A percentile compares a stretch with the other conserved stretches of the same genome.
Evolutionary conservation across 2,888 invertebrate species (phyloP).

Genomic region (Pammene fasciana): DNA sequence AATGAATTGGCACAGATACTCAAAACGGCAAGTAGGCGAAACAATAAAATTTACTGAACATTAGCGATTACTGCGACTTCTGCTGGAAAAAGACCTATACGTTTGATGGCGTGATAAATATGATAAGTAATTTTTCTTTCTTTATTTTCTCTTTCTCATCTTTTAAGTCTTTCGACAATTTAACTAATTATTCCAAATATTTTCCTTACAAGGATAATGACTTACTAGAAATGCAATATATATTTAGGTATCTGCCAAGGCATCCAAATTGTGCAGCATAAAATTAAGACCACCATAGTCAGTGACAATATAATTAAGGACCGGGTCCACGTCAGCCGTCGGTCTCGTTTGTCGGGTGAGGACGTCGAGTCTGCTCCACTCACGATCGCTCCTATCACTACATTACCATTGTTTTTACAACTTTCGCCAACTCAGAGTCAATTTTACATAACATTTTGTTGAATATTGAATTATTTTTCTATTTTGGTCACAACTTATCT

Average conservation of each 20-base stretch:
- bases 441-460: neutral
- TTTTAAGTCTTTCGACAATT: too few species aligned
- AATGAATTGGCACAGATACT: neutral
- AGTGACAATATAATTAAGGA: conserved; percentile 31
- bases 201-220: too few species aligned
- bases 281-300: conserved; percentile 24
- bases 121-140: too few species aligned
- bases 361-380: conserved; percentile 10
- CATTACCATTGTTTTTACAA: conserved; percentile 25
- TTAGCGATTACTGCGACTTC: too few species aligned
- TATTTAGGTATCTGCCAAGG: neutral
- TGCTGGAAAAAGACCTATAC: too few species aligned
- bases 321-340: conserved; percentile 27
- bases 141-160: too few species aligned
- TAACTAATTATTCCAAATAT: too few species aligned
- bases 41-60: neutral
- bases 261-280: neutral
- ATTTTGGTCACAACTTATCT: too few species aligned
- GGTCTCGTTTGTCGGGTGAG: conserved; percentile 14
- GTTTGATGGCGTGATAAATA: too few species aligned
- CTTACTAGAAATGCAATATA: too few species aligned
- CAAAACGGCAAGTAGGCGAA: neutral
- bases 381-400: conserved; percentile 4
- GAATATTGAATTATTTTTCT: too few species aligned
- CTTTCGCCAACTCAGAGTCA: neutral